These are phyloP conservation scores for Carduelis carduelis DNA, from an alignment of 2,797 vertebrate genomes.

Conservation along the genomic window DNA sequence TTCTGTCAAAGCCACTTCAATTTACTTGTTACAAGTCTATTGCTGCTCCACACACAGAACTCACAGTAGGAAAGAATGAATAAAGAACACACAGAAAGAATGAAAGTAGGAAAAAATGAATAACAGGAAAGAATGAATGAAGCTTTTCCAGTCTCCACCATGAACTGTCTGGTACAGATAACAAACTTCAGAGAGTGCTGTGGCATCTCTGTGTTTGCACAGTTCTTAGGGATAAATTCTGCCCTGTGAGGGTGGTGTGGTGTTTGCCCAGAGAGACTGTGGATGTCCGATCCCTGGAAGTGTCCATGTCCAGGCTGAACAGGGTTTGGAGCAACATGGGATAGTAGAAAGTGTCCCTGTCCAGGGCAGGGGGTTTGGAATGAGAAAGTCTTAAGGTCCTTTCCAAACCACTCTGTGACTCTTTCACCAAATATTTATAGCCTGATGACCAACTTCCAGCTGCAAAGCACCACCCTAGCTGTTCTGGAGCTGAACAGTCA, in stretches of 20 bases:
- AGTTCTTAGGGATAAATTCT: neutral
- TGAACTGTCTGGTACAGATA: accelerated
- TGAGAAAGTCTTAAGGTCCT: neutral
- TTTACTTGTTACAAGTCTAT: neutral
- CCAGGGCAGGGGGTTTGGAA: neutral
- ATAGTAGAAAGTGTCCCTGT: neutral
- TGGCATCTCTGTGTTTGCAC: neutral
- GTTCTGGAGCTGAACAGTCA: neutral
- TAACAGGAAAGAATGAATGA: neutral
- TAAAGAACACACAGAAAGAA: neutral
- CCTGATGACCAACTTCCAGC: accelerated
- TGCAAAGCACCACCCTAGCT: neutral
- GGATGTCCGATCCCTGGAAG: neutral
- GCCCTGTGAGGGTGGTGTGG: neutral
- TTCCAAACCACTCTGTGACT: neutral
- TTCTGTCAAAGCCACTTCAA: neutral
- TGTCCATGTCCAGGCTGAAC: neutral
- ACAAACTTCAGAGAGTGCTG: neutral
- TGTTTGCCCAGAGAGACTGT: neutral
- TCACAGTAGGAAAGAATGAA: neutral
- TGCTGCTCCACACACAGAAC: accelerated
- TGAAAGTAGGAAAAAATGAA: neutral
- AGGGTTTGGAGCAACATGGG: neutral
- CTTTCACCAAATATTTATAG: accelerated
- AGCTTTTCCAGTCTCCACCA: neutral